These are phyloP conservation scores for Palythoa caribaeorum DNA, from an alignment of 92 coral and sea anemone species.

Conservation along the genomic window DNA sequence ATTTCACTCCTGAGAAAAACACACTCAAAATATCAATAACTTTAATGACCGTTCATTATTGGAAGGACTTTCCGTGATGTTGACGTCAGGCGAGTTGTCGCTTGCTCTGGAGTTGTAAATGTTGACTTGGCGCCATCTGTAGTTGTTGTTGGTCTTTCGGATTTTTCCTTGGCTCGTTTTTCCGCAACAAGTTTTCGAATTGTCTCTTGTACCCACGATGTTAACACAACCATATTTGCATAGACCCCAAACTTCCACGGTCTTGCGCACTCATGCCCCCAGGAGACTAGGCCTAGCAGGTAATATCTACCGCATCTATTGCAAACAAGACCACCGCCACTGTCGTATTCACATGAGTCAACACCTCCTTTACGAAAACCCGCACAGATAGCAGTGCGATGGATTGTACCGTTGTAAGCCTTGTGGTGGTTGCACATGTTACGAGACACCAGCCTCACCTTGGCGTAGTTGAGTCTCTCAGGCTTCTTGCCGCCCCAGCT, in stretches of 20 bases:
- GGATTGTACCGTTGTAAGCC: conserved; percentile 89
- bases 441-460: conserved; percentile 77
- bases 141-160: neutral
- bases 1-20: no score
- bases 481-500: conserved; percentile 81
- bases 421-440: conserved; percentile 71
- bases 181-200: conserved; percentile 46
- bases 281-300: conserved; percentile 80
- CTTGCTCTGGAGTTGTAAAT: neutral
- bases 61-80: no score
- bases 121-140: neutral
- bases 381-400: conserved; percentile 86
- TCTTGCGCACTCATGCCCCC: conserved; percentile 88
- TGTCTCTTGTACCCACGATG: conserved; percentile 75
- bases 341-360: conserved; percentile 91
- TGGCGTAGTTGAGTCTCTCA: conserved; percentile 69
- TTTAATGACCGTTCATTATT: no score
- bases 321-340: conserved; percentile 91
- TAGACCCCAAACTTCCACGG: conserved; percentile 89
- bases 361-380: conserved; percentile 74
- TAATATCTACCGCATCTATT: conserved; percentile 79
- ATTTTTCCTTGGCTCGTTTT: neutral
- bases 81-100: neutral
- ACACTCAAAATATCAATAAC: no score
- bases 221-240: conserved; percentile 77